Conservation (phyloP, 2,797 vertebrate species). For the Acanthurus leucopareius region DNA sequence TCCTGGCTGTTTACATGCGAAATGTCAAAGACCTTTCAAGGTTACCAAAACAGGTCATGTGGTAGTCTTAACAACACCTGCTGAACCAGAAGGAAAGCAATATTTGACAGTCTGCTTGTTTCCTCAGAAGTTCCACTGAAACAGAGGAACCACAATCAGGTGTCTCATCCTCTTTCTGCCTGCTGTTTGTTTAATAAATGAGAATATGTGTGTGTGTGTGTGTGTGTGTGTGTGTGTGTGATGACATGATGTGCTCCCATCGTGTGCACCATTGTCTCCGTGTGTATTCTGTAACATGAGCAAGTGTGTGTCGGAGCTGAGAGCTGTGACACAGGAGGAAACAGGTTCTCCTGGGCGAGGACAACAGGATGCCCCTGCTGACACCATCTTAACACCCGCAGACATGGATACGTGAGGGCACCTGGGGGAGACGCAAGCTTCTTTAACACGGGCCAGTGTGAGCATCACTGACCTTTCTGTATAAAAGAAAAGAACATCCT, state of each 20-base stretch:
- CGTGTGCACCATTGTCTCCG: conserved; percentile 66
- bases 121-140: conserved; percentile 1
- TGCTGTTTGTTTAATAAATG: conserved; percentile 44
- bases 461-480: conserved; percentile 54
- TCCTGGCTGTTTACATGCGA: conserved; percentile 15
- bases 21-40: conserved; percentile 47
- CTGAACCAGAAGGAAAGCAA: conserved; percentile 29
- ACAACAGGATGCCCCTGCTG: conserved; percentile 75
- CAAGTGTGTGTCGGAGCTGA: conserved; percentile 50
- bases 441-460: conserved; percentile 41
- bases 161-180: conserved; percentile 48
- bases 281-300: conserved; percentile 82
- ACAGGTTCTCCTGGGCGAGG: conserved; percentile 70
- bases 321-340: conserved; percentile 70
- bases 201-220: conserved; percentile 23
- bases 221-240: conserved; percentile 18
- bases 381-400: conserved; percentile 56
- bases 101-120: conserved; percentile 27
- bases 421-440: conserved; percentile 48
- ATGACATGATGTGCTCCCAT: conserved; percentile 25
- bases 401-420: conserved; percentile 63
- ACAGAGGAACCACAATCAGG: conserved; percentile 39
- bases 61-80: conserved; percentile 44
- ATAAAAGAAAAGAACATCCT: conserved; percentile 57
- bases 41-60: conserved; percentile 65